Evolutionary conservation across 2,888 invertebrate genomes (phyloP).

Genomic region (Biston betularia): DNA sequence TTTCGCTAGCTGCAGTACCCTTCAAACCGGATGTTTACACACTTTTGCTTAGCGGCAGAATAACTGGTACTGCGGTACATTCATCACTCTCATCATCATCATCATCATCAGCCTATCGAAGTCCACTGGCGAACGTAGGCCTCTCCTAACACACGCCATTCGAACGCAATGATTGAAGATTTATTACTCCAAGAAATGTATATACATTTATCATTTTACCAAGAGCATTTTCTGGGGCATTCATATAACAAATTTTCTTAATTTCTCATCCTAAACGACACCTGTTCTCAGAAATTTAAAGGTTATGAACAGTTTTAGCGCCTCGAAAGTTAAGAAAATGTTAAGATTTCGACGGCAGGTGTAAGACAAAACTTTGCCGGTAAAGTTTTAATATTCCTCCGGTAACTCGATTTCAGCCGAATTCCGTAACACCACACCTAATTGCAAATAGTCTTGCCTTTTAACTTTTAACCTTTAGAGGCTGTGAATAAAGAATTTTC

Average conservation of each 20-base stretch:
- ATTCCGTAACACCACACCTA: slow-evolving; percentile 32
- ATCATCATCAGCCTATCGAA: too few relatives aligned
- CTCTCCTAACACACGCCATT: too few relatives aligned
- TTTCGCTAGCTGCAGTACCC: too few relatives aligned
- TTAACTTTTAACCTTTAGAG: slow-evolving; percentile 44
- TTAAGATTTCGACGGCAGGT: slow-evolving; percentile 7
- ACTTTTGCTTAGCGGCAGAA: too few relatives aligned
- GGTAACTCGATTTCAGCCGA: slow-evolving; percentile 15
- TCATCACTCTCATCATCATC: too few relatives aligned
- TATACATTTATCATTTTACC: too few relatives aligned
- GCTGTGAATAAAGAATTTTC: slow-evolving; percentile 50
- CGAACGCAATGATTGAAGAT: too few relatives aligned
- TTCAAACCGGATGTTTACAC: too few relatives aligned
- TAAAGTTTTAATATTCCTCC: slow-evolving; percentile 14
- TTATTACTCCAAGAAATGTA: too few relatives aligned
- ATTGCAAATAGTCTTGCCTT: slow-evolving; percentile 33
- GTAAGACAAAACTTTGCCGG: slow-evolving; percentile 5
- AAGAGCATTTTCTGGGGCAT: too few relatives aligned
- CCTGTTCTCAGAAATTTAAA: not conserved
- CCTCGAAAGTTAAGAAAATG: not conserved
- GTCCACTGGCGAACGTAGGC: too few relatives aligned
- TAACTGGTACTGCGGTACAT: too few relatives aligned
- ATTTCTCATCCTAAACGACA: not conserved
- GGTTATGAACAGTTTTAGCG: not conserved
- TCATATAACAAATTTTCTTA: not conserved